Evolutionary conservation across 2,888 invertebrate genomes (phyloP), one percentile per base, ranked within the genome.

Genomic region (Micoletzkya japonica): DNA sequence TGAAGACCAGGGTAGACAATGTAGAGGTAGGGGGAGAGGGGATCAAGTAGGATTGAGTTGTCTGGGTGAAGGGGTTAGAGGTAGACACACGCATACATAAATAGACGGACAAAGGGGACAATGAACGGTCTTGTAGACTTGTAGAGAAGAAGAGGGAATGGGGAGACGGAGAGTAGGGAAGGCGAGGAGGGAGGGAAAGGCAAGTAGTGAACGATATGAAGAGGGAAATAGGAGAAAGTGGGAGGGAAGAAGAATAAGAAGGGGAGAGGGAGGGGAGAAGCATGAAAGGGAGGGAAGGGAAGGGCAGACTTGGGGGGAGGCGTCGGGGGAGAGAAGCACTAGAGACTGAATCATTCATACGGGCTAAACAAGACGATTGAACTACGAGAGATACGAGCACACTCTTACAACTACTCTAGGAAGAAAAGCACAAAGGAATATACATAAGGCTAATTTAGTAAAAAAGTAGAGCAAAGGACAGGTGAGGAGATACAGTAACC

Each of bases 201-300:
- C 49, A 61, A 49, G 49, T 44, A 28, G 61, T 59, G 37, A 39
- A 37, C 39, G 4, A 26, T 17, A 10, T 24, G 24, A 34, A 30
- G 26, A 54, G 6, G 36, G 30, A 59, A 6, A 39, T 37, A 14
- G 59, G 26, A 32, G 4, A 26, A 20, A 10, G 37, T 34, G 24
- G 54, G 26, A 54, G 6, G 36, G 30, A 59, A 6, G 59, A 59
- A 14, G 59, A 39, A 32, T 36, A n/a, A 30, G 26, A 4, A 39
- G 39, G 44, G 61, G 44, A 44, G 58, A n/a, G n/a, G n/a, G 54
- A 20, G 58, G 36, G 58, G 36, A 37, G 58, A 34, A 54, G 54
- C 26, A 54, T 26, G 54, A n/a, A 34, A 2, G 57, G 34, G 24
- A 20, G 32, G 3, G 57, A 34, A 34, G 32, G 32, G 57, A 57